Evolutionary conservation across 2,797 vertebrate genomes (phyloP), one percentile per base, ranked within the genome.

Genomic region (Syngnathus acus): DNA sequence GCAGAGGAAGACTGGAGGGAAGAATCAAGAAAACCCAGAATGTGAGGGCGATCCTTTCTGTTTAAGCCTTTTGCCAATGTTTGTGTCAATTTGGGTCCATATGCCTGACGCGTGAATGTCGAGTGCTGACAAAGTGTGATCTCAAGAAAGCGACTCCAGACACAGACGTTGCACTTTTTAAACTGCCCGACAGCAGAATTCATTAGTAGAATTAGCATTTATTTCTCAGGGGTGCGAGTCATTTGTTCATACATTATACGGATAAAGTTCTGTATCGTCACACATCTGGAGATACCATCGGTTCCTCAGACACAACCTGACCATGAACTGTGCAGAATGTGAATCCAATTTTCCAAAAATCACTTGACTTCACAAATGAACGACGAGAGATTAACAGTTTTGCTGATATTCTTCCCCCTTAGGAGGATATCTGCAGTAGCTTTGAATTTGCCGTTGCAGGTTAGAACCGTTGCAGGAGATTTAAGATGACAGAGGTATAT

Each of bases 1-100:
- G 91, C 88, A 93, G 89, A 98, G 83, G 88, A 95, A 83, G 84
- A 92, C 96, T 98, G 83, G 53, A 50, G 43, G 63, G 77, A 38
- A 4, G 5, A 10, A 21, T 23, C 26, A 32, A 5, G 8, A 23
- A 11, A 21, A 23, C 9, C 8, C 1, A 19, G 19, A 8, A 51
- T 51, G 6, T 32, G 26, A 32, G 26, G 26, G 26, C 26, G 26
- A 32, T 32, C 2, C 26, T 32, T 32, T 32, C 26, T 32, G 26
- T 32, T 32, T 32, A 32, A 2, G 26, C 26, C 26, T 32, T 32
- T 32, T 32, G 65, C 68, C 6, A 67, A 2, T 38, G 14, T 53
- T 54, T 54, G 21, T 11, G 23, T 37, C 16, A 39, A 42, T 47
- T 55, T 66, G 65, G 45, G 65, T 43, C 21, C 40, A 57, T 47